Base-by-base conservation (phyloP, 2,797 vertebrate species). In the Paedocypris micromegethes region DNA sequence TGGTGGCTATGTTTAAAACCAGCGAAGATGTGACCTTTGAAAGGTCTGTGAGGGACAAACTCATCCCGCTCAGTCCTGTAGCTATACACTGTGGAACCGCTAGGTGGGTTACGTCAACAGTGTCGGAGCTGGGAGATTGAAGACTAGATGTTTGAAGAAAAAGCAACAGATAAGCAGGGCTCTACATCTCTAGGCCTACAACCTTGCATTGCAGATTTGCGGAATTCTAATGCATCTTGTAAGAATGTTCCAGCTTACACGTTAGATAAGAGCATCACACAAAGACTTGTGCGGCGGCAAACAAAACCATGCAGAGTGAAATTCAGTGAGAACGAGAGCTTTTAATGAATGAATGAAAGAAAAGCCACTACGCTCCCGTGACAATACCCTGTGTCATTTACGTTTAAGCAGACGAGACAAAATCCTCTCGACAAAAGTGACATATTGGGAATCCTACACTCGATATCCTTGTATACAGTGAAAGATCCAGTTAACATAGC, bases 21-120 rank as follows among this genome's bases (percentile, higher is more conserved):
- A 88, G 87, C 88, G 89, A 85, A 85, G 83, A 81, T 81, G 77
- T 88, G 86, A 88, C 87, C 89, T 90, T 87, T 87, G 72, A 77
- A 84, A 86, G 83, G 85, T 86, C 80, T 84, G 77, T 79, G 83
- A 80, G 72, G 76, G 79, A 70, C 78, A 75, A 80, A 81, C 56
- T 76, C 78, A 68, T 70, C 5, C 64, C 66, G 78, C 79, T 84
- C 81, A 82, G 81, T 78, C 76, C 81, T 78, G 83, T 81, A 81
- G 84, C 67, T 66, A 23, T 23, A 58, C 83, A 83, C 80, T 76
- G 81, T 82, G 83, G 76, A 81, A 76, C 86, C 87, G 82, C 82
- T 80, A 82, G 81, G 83, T 85, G 84, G 85, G 86, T 86, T 84
- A 86, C 86, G 83, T 86, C 85, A 87, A 86, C 76, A 62, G 44